Evolutionary conservation across 2,113 vertebrate genomes (phyloP), one percentile per base, ranked within the genome.

Genomic region (Siphamia tubifer): DNA sequence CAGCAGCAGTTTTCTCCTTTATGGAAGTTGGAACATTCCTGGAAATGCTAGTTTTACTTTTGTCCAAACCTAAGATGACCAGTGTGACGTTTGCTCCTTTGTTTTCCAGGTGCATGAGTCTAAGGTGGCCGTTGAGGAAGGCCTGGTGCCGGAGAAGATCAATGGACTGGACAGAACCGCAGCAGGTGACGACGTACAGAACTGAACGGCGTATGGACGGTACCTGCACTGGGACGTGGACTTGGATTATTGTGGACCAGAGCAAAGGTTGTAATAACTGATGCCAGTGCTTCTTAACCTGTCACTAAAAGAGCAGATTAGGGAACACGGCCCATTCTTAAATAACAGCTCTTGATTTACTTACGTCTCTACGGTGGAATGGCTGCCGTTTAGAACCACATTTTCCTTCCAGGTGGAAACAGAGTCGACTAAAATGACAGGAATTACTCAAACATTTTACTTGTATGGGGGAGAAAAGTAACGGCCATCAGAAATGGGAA

Each of bases 81-180:
- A 28, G 39, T 42, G 2, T 55, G 23, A 60, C 8, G 3, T 6
- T 16, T 32, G 0, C 7, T 5, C 1, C 1, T 56, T 4, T 74
- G 16, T 67, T 11, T 61, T 78, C 47, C n/a, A 93, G 92, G 90
- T 93, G 42, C 80, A 78, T 0, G 85, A 76, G 54, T 93, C 91
- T 23, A 91, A 71, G 76, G 90, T 84, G 0, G 91, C 87, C 9
- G 27, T 81, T 4, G 90, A 92, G 48, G 90, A 91, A 54, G 89
- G 88, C 0, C 32, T 90, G 20, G 0, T 84, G 25, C 48, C 77
- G 0, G 89, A 92, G 35, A 88, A 52, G 34, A 65, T 87, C 30
- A 68, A 60, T 1, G 44, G 38, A 40, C 71, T 90, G 1, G 56
- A 90, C 67, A 35, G 67, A 58, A 49, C 54, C 5, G 12, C 71